Evolutionary conservation across 2,797 vertebrate genomes (phyloP).

Genomic region (Gallinago solitaria): DNA sequence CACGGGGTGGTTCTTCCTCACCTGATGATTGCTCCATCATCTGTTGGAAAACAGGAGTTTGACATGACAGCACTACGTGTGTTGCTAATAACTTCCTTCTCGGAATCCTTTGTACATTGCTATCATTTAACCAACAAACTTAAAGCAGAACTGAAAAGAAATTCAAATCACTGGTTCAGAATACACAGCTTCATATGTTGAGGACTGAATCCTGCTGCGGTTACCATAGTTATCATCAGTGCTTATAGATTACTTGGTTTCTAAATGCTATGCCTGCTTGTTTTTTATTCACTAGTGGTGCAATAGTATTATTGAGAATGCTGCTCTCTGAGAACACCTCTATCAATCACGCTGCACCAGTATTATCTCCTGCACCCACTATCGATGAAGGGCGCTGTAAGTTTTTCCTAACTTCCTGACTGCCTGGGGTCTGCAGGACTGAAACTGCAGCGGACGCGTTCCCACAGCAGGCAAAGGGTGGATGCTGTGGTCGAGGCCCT

Average conservation of each 20-base stretch:
- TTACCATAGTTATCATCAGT: rapidly evolving
- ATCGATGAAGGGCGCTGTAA: neutral
- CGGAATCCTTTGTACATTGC: neutral
- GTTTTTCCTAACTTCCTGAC: neutral
- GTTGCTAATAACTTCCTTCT: neutral
- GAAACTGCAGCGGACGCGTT: neutral
- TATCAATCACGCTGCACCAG: neutral
- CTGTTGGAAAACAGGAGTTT: neutral
- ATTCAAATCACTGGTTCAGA: neutral
- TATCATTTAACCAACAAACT: neutral
- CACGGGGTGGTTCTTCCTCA: neutral
- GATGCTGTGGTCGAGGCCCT: rapidly evolving
- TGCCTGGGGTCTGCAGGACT: neutral
- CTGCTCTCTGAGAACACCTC: neutral
- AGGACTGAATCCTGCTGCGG: neutral
- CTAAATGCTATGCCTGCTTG: neutral
- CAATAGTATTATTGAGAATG: neutral
- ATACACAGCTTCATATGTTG: neutral
- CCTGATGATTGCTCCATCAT: rapidly evolving
- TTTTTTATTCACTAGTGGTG: neutral
- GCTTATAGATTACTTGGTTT: neutral
- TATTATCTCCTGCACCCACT: neutral
- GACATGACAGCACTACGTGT: neutral
- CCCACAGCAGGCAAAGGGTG: neutral
- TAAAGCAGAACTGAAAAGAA: neutral